Evolutionary conservation across 2,113 vertebrate genomes (phyloP), one percentile per base, ranked within the genome.

Genomic region (Alectura lathami): DNA sequence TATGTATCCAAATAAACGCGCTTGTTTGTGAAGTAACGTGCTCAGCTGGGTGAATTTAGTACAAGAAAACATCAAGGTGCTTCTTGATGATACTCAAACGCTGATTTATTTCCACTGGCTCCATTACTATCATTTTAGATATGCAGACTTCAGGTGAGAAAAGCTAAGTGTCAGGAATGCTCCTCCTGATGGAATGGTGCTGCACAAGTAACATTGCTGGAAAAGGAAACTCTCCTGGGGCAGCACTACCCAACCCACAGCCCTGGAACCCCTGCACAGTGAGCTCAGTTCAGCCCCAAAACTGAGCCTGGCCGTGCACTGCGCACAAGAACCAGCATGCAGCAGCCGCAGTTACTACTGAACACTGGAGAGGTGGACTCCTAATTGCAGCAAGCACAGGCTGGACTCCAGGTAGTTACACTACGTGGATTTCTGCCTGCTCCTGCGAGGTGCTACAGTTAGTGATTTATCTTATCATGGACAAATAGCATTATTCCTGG

Each of bases 61-160:
- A 43, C 2, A 17, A 32, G 30, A 59, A 47, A 76, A 59, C 50
- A 70, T 51, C 26, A 54, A 27, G 68, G n/a, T 45, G 22, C 27
- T 38, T 59, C 36, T 77, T 83, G 26, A 27, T 30, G 50, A 62
- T 48, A 79, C 56, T 91, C 83, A 93, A 77, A 91, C 84, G 67
- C 32, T 34, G 27, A 86, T 48, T 53, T 79, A 75, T 84, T 79
- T 77, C 87, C 50, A 70, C 83, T 62, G 51, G 64, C 83, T 70
- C 38, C 45, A n/a, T 23, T 15, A 24, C 43, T 51, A 11, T 42
- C 50, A 64, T 53, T 64, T 70, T 9, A 53, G 62, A 57, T 18
- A 66, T 27, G 4, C 38, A 53, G 15, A 89, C 86, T 72, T 69
- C 59, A 42, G 88, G 63, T 30, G 63, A 82, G 89, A 79, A 70